Evolutionary conservation across 1,140 invertebrate genomes (phyloP), one percentile per base, ranked within the genome.

Genomic region (Pseudomyrmex flavicornis): DNA sequence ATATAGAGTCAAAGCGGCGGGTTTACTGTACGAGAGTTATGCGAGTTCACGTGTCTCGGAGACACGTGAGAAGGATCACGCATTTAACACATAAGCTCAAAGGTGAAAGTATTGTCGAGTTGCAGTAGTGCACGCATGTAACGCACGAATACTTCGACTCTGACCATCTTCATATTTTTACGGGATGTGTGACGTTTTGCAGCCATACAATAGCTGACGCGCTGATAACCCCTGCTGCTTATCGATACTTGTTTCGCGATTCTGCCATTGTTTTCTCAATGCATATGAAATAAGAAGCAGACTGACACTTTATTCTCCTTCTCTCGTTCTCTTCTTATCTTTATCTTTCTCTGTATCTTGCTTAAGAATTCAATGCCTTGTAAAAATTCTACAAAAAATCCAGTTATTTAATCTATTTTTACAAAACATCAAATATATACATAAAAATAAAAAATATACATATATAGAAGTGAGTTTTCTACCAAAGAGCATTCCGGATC

Each of bases 21-120:
- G 54, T 80, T 72, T 61, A 80, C 62, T 70, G 76, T 48, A 56
- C 70, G 79, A 20, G 79, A 73, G 79, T 62, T 82, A 73, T 74
- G 69, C 59, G 48, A 52, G 80, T 74, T 75, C 72, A 76, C 58
- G 54, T 22, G 44, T 17, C 35, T 35, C 44, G 54, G 22, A 80
- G 52, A 72, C 77, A 80, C 77, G 77, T 80, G 74, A 77, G 12
- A 46, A 77, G 26, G 66, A 72, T 80, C 76, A 46, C 5, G 5
- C 35, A 80, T 80, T 80, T 80, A 80, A 59, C 76, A 65, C 12
- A 12, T 20, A 44, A 59, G 20, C 66, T 72, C 54, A 59, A 80
- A 80, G 76, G 56, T 70, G 76, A 80, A 80, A 80, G 76, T 72
- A 72, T 35, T 35, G 35, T 35, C 35, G 35, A 35, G 35, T 35